phyloP scores from a whole-genome alignment of 2,113 vertebrate genomes.

The Vanacampus margaritifer region DNA sequence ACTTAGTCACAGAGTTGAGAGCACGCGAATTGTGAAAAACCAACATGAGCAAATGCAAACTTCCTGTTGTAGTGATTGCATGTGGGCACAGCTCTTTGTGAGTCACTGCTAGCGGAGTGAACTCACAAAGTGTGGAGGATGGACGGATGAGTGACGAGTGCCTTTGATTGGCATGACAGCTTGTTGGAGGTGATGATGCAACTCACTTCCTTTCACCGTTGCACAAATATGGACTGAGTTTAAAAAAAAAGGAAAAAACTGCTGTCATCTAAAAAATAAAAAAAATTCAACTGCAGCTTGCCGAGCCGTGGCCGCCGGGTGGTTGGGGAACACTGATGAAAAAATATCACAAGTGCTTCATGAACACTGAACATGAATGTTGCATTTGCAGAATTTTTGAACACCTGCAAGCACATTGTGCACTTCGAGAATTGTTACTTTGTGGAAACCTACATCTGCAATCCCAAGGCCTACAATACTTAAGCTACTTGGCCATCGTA shows the following conservation, averaged over 20 bases:
- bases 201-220: conserved; percentile 29
- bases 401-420: too few species aligned
- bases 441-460: too few species aligned
- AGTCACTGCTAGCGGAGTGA: conserved; percentile 50
- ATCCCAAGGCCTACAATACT: too few species aligned
- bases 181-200: conserved; percentile 35
- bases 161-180: conserved; percentile 32
- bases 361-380: too few species aligned
- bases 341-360: too few species aligned
- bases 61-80: conserved; percentile 29
- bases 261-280: too few species aligned
- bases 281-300: too few species aligned
- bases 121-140: conserved; percentile 48
- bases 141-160: conserved; percentile 33
- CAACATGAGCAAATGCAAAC: conserved; percentile 41
- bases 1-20: conserved; percentile 22
- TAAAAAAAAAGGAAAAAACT: not conserved
- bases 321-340: too few species aligned
- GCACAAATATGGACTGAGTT: conserved; percentile 49
- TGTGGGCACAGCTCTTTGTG: conserved; percentile 55
- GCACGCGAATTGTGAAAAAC: conserved; percentile 7
- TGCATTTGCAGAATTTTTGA: too few species aligned
- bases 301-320: too few species aligned
- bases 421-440: too few species aligned
- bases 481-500: too few species aligned